Base-by-base conservation (phyloP, 2,888 invertebrate genomes). In the Andrena minutula region DNA sequence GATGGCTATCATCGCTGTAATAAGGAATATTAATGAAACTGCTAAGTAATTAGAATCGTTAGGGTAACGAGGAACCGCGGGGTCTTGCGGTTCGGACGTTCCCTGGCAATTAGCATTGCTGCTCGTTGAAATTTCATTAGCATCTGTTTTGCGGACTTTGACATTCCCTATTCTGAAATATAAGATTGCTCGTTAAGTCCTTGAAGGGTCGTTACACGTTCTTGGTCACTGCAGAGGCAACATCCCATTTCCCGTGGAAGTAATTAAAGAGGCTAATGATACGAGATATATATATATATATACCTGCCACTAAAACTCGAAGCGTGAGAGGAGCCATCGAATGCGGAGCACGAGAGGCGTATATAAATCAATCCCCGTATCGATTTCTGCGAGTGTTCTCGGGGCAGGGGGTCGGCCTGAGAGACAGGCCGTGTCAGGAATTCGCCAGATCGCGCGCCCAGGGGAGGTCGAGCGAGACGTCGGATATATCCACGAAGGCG, bases 381-480 rank as follows among this genome's bases (percentile, higher is more conserved):
- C 23, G 47, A 23, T 30, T 47, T 35, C 23, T 53, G 12, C 30
- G 47, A 61, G 28, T 20, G 4, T 41, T 41, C 53, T 35, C n/a
- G n/a, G 47, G 64, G 41, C 12, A 16, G 35, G 72, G 47, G 26
- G 49, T 32, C 20, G 64, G 53, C 12, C 20, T 53, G 49, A 75
- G 51, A 72, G 75, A 69, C 47, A 3, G 60, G 73, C 82, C 85
- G 77, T 85, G 80, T 88, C 85, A 87, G 86, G 87, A 90, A 89
- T 89, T 86, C 82, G 79, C 84, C 26, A 76, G 88, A 89, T 91
- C 86, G 78, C 86, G 77, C 85, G 61, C 64, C 63, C 88, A 8
- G 1, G 84, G 86, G 87, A 86, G 86, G 80, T 86, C 84, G 87
- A 90, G 88, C 88, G 88, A 91, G 91, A 91, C 85, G 91, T 92